phyloP scores from a whole-genome alignment of 2,888 invertebrate species.

The Nephrotoma guestfalica region DNA sequence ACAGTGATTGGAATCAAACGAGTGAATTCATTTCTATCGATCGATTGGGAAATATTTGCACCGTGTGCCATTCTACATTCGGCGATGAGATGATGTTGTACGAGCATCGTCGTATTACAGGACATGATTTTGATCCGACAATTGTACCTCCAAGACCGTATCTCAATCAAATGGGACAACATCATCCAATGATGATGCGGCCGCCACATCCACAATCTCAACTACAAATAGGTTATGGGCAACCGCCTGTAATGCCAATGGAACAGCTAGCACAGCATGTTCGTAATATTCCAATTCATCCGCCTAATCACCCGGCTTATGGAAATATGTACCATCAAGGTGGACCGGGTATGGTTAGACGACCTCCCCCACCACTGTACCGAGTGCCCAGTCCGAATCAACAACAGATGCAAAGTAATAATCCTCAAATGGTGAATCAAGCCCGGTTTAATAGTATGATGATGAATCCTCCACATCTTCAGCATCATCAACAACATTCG shows the following conservation, averaged over 20 bases:
- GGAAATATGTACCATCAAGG: not conserved
- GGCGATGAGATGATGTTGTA: constrained; percentile 18
- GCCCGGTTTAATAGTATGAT: constrained; percentile 11
- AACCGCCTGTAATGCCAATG: constrained; percentile 29
- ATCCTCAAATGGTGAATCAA: constrained; percentile 35
- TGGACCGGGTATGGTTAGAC: constrained; percentile 7
- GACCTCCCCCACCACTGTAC: constrained; percentile 13
- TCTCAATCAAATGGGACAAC: not conserved
- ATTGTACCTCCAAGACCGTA: not conserved
- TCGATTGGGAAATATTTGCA: constrained; percentile 24
- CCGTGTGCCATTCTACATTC: constrained; percentile 30
- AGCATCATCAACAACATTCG: constrained; percentile 14
- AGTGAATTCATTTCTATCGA: constrained; percentile 52
- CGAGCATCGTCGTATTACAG: constrained; percentile 19
- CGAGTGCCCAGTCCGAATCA: constrained; percentile 12
- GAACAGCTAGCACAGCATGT: constrained; percentile 36
- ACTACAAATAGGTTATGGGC: constrained; percentile 15
- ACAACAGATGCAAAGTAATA: constrained; percentile 31
- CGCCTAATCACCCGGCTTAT: constrained; percentile 1
- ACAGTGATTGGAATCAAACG: constrained; percentile 15
- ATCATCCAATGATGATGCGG: constrained; percentile 5
- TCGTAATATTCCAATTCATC: constrained; percentile 5
- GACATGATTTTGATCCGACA: constrained; percentile 13
- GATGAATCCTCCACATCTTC: constrained; percentile 36
- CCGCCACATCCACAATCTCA: constrained; percentile 6